Evolutionary conservation across 2,797 vertebrate species (phyloP).

Genomic region (Melanogrammus aeglefinus): DNA sequence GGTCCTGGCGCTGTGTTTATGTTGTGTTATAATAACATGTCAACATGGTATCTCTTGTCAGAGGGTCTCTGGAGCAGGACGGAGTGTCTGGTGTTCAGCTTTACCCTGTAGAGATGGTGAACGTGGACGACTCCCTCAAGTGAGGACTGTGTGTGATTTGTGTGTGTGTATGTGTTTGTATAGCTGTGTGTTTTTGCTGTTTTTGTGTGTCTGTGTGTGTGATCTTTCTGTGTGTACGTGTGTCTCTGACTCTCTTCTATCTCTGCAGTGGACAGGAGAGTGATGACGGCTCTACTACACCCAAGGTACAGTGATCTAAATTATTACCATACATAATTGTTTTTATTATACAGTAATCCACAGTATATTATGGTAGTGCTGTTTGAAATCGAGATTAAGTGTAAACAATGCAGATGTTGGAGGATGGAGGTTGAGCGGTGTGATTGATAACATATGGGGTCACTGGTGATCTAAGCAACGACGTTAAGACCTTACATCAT

Average conservation of each 20-base stretch:
- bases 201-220: conserved; percentile 7
- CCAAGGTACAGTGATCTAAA: conserved; percentile 72
- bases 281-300: conserved; percentile 71
- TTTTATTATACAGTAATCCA: background rate
- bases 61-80: conserved; percentile 70
- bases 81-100: conserved; percentile 74
- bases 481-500: background rate
- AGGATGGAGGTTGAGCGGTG: background rate
- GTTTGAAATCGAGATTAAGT: background rate
- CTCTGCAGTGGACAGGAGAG: conserved; percentile 78
- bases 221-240: background rate
- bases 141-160: conserved; percentile 55
- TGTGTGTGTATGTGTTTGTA: conserved; percentile 2
- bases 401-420: background rate
- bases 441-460: background rate
- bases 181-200: conserved; percentile 30
- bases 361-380: background rate
- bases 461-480: background rate
- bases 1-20: background rate
- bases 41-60: conserved; percentile 39
- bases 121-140: conserved; percentile 75
- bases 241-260: conserved; percentile 9
- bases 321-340: background rate
- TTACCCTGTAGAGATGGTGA: conserved; percentile 75
- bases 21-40: background rate